A percentile compares a stretch with the other conserved stretches of the same genome.
phyloP scores from a whole-genome alignment of 2,888 invertebrate genomes.

The Arctia plantaginis region DNA sequence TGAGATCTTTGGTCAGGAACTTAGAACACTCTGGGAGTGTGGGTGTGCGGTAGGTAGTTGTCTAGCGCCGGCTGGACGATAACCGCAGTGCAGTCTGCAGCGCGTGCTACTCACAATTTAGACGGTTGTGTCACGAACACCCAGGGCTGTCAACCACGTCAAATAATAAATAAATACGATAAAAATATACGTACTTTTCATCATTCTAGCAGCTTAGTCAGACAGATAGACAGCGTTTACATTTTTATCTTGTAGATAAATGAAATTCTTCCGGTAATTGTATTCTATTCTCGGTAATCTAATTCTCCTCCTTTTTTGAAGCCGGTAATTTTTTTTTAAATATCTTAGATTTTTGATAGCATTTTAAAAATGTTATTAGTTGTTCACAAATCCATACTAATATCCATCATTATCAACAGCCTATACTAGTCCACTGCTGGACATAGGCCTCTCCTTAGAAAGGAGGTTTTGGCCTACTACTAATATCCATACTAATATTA shows the following conservation, averaged over 20 bases:
- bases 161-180: neutral
- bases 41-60: constrained; percentile 39
- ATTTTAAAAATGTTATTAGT: no score
- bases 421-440: neutral
- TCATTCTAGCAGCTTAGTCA: no score
- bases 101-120: constrained; percentile 69
- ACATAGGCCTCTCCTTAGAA: no score
- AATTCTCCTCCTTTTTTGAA: no score
- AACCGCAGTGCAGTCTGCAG: constrained; percentile 60
- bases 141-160: constrained; percentile 55
- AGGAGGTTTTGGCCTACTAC: neutral
- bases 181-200: neutral
- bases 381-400: no score
- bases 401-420: neutral
- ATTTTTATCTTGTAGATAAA: no score
- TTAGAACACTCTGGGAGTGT: constrained; percentile 18
- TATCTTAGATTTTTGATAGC: no score
- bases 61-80: constrained; percentile 42
- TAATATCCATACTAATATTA: no score
- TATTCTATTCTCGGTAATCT: no score
- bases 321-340: no score
- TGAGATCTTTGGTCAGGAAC: neutral
- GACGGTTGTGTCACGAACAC: constrained; percentile 45
- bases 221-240: no score
- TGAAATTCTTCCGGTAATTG: no score